These are phyloP conservation scores for Agrochola circellaris DNA, from an alignment of 2,888 invertebrate species.

Conservation along the genomic window DNA sequence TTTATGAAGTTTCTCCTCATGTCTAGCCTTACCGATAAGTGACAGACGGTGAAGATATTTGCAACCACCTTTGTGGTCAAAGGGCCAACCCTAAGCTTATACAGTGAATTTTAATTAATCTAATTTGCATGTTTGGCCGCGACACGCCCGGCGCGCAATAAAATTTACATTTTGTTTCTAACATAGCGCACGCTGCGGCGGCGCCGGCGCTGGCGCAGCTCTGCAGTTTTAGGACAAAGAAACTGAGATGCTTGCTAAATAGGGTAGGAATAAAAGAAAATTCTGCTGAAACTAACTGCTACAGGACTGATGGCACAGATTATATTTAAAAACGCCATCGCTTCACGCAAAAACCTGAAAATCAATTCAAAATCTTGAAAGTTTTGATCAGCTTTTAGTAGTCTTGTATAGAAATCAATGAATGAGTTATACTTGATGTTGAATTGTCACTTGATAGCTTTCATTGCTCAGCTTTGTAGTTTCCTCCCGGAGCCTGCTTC, in stretches of 20 bases:
- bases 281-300: background rate
- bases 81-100: slow-evolving; percentile 52
- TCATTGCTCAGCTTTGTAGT: background rate
- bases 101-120: slow-evolving; percentile 75
- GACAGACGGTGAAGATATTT: background rate
- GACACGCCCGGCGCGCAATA: slow-evolving; percentile 66
- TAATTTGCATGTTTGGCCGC: slow-evolving; percentile 71
- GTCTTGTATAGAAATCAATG: background rate
- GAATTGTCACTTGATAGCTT: background rate
- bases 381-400: no score
- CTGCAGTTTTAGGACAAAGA: slow-evolving; percentile 46
- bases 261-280: background rate
- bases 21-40: background rate
- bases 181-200: slow-evolving; percentile 45
- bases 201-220: slow-evolving; percentile 49
- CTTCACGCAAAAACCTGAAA: background rate
- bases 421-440: background rate
- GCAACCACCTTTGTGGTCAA: slow-evolving; percentile 3
- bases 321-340: background rate
- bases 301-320: background rate
- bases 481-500: background rate
- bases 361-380: background rate
- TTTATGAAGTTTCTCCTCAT: background rate
- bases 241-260: background rate
- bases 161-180: slow-evolving; percentile 69